phyloP scores from a whole-genome alignment of 23 tunicate genomes.

The Trididemnum nubilum region DNA sequence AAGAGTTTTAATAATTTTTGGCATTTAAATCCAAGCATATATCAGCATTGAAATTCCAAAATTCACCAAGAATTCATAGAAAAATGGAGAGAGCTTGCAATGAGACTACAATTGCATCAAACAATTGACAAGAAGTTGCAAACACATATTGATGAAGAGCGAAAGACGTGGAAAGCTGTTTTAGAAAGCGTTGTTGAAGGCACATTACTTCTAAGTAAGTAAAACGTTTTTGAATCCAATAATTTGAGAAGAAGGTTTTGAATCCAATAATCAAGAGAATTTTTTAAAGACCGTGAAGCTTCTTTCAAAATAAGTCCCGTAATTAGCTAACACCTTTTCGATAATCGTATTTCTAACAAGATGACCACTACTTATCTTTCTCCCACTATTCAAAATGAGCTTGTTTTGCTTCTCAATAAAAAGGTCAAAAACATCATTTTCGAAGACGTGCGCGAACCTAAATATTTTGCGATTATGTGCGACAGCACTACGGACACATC shows the following conservation, averaged over 20 bases:
- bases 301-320: slow-evolving; percentile 46
- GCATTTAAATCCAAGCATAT: slow-evolving; percentile 41
- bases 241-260: slow-evolving; percentile 40
- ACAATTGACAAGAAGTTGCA: slow-evolving; percentile 45
- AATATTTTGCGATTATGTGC: slow-evolving; percentile 36
- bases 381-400: slow-evolving; percentile 38
- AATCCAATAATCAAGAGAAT: slow-evolving; percentile 42
- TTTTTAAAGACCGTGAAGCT: slow-evolving; percentile 43
- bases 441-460: slow-evolving; percentile 30
- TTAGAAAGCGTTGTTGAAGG: slow-evolving; percentile 44
- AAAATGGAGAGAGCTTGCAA: slow-evolving; percentile 42
- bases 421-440: slow-evolving; percentile 31
- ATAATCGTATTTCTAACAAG: slow-evolving; percentile 35
- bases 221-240: slow-evolving; percentile 16
- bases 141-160: slow-evolving; percentile 40
- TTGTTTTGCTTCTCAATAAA: slow-evolving; percentile 35
- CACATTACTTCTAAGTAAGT: slow-evolving; percentile 32
- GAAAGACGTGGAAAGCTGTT: slow-evolving; percentile 43
- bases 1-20: slow-evolving; percentile 42
- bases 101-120: slow-evolving; percentile 41
- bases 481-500: slow-evolving; percentile 35
- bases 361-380: slow-evolving; percentile 36
- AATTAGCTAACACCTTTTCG: slow-evolving; percentile 31
- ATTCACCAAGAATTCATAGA: slow-evolving; percentile 37
- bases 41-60: slow-evolving; percentile 36